Conservation (phyloP, 64 coral and sea anemone genomes). For the Astreopora myriophthalma region DNA sequence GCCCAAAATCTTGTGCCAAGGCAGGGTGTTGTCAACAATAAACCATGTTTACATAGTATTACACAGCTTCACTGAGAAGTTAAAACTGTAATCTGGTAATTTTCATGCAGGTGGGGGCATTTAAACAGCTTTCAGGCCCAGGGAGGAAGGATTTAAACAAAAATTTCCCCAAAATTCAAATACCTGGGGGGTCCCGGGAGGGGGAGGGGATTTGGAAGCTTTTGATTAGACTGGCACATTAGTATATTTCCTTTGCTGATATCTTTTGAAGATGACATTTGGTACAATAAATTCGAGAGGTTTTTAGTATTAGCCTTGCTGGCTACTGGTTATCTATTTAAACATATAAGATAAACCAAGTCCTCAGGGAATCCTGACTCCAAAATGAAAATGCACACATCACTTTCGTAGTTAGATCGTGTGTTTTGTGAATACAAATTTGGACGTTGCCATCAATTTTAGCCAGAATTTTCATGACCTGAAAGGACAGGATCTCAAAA, state of each 20-base stretch:
- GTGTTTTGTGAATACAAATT: neutral
- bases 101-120: too few relatives aligned
- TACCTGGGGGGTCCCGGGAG: too few relatives aligned
- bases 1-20: too few relatives aligned
- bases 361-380: neutral
- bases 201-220: too few relatives aligned
- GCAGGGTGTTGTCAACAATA: too few relatives aligned
- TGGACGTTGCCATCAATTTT: neutral
- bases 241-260: neutral
- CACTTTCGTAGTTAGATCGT: neutral
- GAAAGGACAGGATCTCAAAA: neutral
- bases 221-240: too few relatives aligned
- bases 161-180: too few relatives aligned
- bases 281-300: neutral
- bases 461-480: neutral
- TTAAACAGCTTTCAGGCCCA: too few relatives aligned
- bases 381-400: neutral
- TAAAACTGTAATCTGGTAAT: too few relatives aligned
- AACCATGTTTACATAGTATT: too few relatives aligned
- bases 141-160: too few relatives aligned
- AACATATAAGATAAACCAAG: neutral
- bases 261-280: neutral
- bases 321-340: neutral
- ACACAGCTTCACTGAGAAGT: too few relatives aligned
- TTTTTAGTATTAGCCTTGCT: neutral